Base-by-base conservation (phyloP, 2,888 invertebrate species). In the Rhagophthalmus giganteus region DNA sequence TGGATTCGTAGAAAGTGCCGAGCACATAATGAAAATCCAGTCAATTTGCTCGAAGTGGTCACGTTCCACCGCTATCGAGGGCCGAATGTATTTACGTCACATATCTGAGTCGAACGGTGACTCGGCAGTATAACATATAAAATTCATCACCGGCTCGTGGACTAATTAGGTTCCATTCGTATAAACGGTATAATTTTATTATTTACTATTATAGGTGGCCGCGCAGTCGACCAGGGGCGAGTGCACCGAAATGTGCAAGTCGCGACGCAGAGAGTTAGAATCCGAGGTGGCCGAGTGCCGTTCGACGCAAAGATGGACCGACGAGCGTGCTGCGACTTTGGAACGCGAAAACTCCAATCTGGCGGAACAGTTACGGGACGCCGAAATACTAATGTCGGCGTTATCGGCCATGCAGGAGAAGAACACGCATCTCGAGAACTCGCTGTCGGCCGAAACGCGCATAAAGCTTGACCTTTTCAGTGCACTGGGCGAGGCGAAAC, bases 401-500 rank as follows among this genome's bases (percentile, higher is more conserved):
- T 77, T 93, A 61, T 82, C 84, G 37, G 86, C 87, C 57, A 82
- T 95, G 78, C 90, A 92, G 75, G 94, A 96, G 72, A 92, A 94
- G 72, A 94, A 93, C 72, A 76, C 85, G 66, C 94, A 94, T 72
- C 81, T 98, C 65, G 95, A 98, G 78, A 89, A 90, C 70, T 91
- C 92, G 69, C 83, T 99, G 62, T 94, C 93, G 57, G 93, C 95
- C 34, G 98, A 99, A 81, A 99, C 96, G 62, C 85, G 96, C 67
- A 89, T 98, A 76, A 99, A 99, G 79, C 84, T 97, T 67, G 98
- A 99, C 79, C 84, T 99, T 69, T 95, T 98, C 78, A 93, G 94
- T 59, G 97, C 97, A 59, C 85, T 98, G 40, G 96, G 96, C 25
- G 96, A 94, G 74, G 94, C 93, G 59, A 94, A 94, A 75, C 81